Evolutionary conservation across 1,140 invertebrate genomes (phyloP), one percentile per base, ranked within the genome.

Genomic region (Anastrepha obliqua): DNA sequence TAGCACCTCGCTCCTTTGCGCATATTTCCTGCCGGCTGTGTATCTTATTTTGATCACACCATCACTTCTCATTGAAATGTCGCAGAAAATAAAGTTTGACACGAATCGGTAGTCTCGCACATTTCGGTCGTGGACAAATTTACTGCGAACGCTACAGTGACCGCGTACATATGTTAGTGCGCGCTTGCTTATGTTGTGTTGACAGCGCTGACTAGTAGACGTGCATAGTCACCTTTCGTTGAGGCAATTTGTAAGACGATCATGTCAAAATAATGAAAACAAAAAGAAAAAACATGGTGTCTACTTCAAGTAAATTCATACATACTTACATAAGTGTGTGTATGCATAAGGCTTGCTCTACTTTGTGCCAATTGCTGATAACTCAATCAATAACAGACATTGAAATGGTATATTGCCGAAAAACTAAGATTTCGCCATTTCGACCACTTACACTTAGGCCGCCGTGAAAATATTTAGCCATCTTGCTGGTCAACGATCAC

Each of bases 211-310:
- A 74, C 70, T 47, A 74, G n/a, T 81, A 81, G 17, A 5, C 6
- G 17, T 67, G 67, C 15, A 13, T 17, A 74, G 15, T 51, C 74
- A 81, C 74, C 74, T 81, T 81, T 81, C 74, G 47, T n/a, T 81
- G 47, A 17, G n/a, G 44, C 51, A 74, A 74, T 81, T 20, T 81
- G 42, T n/a, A 20, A 51, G 44, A n/a, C 47, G 42, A 20, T 81
- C n/a, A 39, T 62, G 60, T 51, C 44, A 20, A 55, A 81, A 0
- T 17, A 6, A 15, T 44, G 67, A 51, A 62, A 17, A 62, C 3
- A 8, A 74, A 44, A 44, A 81, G 6, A 81, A 5, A 9, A 55
- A 81, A 17, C 3, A 29, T 29, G 29, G 1, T 55, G 7, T 17
- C 42, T 42, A 47, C 13, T 74, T 74, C 60, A 62, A 13, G 29